Evolutionary conservation across 2,888 invertebrate species (phyloP).

Genomic region (Plagodis dolabraria): DNA sequence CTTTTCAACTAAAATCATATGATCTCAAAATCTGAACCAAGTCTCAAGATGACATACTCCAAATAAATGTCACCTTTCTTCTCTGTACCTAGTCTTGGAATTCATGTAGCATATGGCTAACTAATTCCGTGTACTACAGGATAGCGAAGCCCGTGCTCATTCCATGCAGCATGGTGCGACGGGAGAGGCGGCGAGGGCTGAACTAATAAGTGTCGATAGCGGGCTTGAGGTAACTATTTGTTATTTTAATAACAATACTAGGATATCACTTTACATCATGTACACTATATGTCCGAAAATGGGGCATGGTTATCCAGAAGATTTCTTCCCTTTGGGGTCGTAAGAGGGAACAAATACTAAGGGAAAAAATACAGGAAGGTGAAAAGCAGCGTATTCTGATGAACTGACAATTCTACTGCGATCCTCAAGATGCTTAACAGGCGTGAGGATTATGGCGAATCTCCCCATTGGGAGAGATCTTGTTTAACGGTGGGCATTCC

Average conservation of each 20-base stretch:
- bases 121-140: slow-evolving; percentile 49
- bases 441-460: no score
- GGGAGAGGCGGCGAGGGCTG: slow-evolving; percentile 66
- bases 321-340: no score
- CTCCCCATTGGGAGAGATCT: no score
- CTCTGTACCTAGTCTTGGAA: neutral
- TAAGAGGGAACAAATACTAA: no score
- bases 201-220: slow-evolving; percentile 59
- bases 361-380: no score
- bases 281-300: neutral
- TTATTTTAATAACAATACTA: neutral
- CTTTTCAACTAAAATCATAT: neutral
- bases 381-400: no score
- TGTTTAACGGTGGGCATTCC: no score
- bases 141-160: slow-evolving; percentile 76
- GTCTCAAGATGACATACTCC: slow-evolving; percentile 9
- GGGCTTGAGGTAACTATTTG: slow-evolving; percentile 62
- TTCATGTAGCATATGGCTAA: neutral
- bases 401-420: no score
- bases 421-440: no score
- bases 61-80: slow-evolving; percentile 6
- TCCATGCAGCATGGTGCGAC: slow-evolving; percentile 76
- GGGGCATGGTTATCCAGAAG: no score
- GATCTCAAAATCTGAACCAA: neutral
- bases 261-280: neutral